Evolutionary conservation across 23 tunicate species (phyloP), one percentile per base, ranked within the genome.

Genomic region (Styela plicata): DNA sequence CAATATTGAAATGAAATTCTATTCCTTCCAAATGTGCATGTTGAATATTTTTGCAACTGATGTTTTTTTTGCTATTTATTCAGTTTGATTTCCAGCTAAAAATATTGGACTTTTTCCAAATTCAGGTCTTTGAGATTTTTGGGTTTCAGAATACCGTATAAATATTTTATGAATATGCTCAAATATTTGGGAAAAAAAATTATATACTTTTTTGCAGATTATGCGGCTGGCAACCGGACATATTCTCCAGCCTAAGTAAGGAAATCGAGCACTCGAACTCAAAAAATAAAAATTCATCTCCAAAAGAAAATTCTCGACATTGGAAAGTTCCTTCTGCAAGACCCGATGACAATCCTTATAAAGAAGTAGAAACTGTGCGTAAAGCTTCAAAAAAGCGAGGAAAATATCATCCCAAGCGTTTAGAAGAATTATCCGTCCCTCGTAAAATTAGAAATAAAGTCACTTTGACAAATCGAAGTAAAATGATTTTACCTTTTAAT

Each of bases 401-500:
- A 25, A 76, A 53, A 76, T 26, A 33, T 1, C 64, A 76, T 44
- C 81, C 66, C 0, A 25, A 44, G 0, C 64, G 81, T 22, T 57
- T 76, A 23, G 81, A 76, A 23, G 81, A 44, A 44, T 29, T 76
- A 1, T 76, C 81, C 17, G 35, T 44, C 18, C 81, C 81, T 23
- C 64, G 81, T n/a, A 36, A 57, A 0, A 44, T 44, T 44, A 24
- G 81, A 36, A 24, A 1, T 24, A 76, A 76, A 29, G 81, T 76
- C 66, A 25, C 36, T 24, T 26, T 76, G 1, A 24, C 64, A 24
- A 52, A 36, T 76, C 24, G 52, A 10, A 44, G 33, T 7, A 36
- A 44, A 25, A 57, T 44, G 30, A 20, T 44, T 24, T 57, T 76
- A 7, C 81, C 81, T 0, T 37, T 76, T 25, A 53, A 76, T 27